phyloP scores from a whole-genome alignment of 2,797 vertebrate species.

The Thalassophryne amazonica region DNA sequence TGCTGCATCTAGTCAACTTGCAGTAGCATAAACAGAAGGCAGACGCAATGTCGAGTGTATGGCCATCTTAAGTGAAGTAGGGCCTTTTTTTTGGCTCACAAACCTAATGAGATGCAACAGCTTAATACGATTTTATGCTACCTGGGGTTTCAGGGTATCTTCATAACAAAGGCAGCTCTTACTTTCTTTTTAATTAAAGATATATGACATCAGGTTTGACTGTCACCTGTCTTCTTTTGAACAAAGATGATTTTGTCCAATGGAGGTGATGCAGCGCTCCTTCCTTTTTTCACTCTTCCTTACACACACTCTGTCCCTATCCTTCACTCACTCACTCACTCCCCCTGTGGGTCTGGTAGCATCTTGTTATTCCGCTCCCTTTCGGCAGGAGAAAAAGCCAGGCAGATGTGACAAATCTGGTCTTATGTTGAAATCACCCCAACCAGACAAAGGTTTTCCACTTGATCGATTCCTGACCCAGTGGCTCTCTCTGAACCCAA shows the following conservation, averaged over 20 bases:
- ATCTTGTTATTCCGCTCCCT: conserved; percentile 75
- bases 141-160: conserved; percentile 49
- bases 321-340: conserved; percentile 12
- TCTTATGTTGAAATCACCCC: conserved; percentile 59
- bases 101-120: conserved; percentile 68
- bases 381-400: conserved; percentile 48
- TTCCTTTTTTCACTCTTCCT: conserved; percentile 14
- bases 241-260: conserved; percentile 36
- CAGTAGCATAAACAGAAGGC: too few relatives aligned
- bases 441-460: conserved; percentile 75
- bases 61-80: too few relatives aligned
- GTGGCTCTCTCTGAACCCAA: conserved; percentile 54
- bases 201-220: conserved; percentile 49
- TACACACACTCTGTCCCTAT: conserved; percentile 14
- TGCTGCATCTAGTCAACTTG: too few relatives aligned
- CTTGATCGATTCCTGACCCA: conserved; percentile 75
- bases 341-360: conserved; percentile 44
- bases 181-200: conserved; percentile 17
- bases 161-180: conserved; percentile 40
- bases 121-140: conserved; percentile 68
- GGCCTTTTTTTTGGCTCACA: conserved; percentile 51
- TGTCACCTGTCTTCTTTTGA: conserved; percentile 21
- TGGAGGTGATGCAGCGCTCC: conserved; percentile 43
- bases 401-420: conserved; percentile 79
- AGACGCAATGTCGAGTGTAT: too few relatives aligned